Base-by-base conservation (phyloP, 2,888 invertebrate genomes). In the Laothoe populi region DNA sequence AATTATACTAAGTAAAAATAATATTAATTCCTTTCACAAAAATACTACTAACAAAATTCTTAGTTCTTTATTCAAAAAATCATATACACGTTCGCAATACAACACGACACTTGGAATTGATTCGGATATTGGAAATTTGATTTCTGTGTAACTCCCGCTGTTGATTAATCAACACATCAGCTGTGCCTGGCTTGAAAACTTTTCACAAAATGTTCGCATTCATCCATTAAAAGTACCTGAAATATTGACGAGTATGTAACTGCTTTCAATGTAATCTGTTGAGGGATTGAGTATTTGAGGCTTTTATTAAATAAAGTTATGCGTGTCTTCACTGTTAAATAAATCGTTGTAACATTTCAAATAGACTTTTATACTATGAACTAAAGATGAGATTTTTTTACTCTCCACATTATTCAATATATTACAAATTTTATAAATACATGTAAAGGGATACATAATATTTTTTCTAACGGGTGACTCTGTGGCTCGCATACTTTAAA, bases 81-180 rank as follows among this genome's bases (percentile, higher is more conserved):
- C 24, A 19, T 53, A 35, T 11, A 53, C 16, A 53, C 35, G 19
- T 16, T 3, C 42, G 8, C 10, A 44, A 35, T n/a, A 23, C 31
- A 8, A 31, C 49, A 10, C 24, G 31, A 35, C 35, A 19, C 35
- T 53, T 35, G 35, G 10, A 35, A 53, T 53, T 53, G 35, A 53
- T 53, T 53, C 53, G 53, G 53, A 53, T 53, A 53, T 53, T 53
- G 53, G 53, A 19, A 53, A 53, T 53, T 35, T 53, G 31, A 53
- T 53, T 53, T 53, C 53, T 53, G 35, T 35, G 53, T 53, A 53
- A 53, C 53, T 19, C 11, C 4, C 53, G 19, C 19, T 53, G 53
- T 53, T 53, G 53, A 53, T 53, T 53, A 35, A 53, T 53, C 35
- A 53, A 19, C 35, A 19, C 53, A 53, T 53, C 53, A 49, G 49